phyloP scores from a whole-genome alignment of 2,888 invertebrate species.

The Amblyjoppa proteus region DNA sequence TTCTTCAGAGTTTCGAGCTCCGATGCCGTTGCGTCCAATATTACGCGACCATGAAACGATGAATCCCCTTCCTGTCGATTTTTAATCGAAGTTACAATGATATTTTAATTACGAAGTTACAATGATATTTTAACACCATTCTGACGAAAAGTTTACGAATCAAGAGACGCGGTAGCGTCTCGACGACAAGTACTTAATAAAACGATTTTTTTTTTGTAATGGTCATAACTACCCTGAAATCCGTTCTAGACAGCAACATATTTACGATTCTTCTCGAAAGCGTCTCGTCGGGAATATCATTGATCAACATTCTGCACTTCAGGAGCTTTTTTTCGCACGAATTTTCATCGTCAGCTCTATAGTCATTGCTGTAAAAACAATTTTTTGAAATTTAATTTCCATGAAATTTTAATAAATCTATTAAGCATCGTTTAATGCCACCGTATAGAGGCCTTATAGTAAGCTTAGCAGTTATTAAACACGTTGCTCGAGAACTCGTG shows the following conservation, averaged over 20 bases:
- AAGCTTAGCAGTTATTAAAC: no score
- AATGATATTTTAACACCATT: neutral
- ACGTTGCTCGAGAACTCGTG: no score
- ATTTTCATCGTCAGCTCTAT: neutral
- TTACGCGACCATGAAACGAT: constrained; percentile 70
- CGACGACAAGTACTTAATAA: no score
- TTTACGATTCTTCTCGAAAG: constrained; percentile 77
- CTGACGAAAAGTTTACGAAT: neutral
- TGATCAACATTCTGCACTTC: neutral
- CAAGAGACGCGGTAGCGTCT: no score
- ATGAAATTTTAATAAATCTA: no score
- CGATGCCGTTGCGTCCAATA: constrained; percentile 71
- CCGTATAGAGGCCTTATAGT: no score
- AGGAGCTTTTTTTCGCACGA: constrained; percentile 4
- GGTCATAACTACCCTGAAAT: constrained; percentile 70
- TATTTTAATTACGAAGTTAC: neutral
- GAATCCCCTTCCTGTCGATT: constrained; percentile 67
- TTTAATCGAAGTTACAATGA: neutral
- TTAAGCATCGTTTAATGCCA: no score
- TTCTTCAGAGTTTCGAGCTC: constrained; percentile 75
- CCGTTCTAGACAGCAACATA: constrained; percentile 73
- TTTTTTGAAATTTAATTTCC: neutral
- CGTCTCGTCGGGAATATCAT: constrained; percentile 69
- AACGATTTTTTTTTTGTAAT: neutral
- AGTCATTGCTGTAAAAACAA: neutral